Base-by-base conservation (phyloP, 1,140 invertebrate genomes). In the Nasonia vitripennis region DNA sequence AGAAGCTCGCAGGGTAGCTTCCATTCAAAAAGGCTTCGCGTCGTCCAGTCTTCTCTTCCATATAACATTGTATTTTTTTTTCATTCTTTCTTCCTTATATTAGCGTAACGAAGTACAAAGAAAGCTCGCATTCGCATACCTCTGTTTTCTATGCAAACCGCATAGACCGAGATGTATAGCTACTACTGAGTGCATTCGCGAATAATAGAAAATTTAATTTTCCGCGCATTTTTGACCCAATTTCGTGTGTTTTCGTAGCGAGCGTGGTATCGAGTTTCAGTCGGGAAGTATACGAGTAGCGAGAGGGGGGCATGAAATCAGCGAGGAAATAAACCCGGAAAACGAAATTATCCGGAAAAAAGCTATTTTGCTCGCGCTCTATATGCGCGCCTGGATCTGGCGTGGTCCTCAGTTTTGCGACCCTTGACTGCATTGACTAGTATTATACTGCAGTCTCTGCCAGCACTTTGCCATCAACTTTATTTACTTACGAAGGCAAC, bases 121-220 rank as follows among this genome's bases (percentile, higher is more conserved):
- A 41, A 27, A 48, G 6, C n/a, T 10, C 7, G 0, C 7, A 37
- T 7, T 27, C 1, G 34, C 34, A 7, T 14, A 20, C 20, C 11
- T 17, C 5, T 20, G 31, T 27, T 11, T 51, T 78, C 48, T 51
- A 78, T 78, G 55, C 14, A n/a, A 41, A 17, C 34, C 34, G 34
- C 4, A 45, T 74, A 31, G 2, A 73, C 14, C 6, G 34, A 27
- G 1, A 27, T 27, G 27, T 27, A 27, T 27, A 27, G 27, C 27
- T 27, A 7, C 70, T 6, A 74, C 10, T 23, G 11, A 51, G 23
- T 11, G 41, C 74, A 67, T 67, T 67, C 77, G 31, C 77, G 37
- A 78, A 78, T 78, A 67, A 78, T 78, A 78, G 77, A 78, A 67
- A 78, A 78, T 78, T 62, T 27, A 78, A 78, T 78, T 78, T 67